phyloP scores from a whole-genome alignment of 92 coral and sea anemone species.

The Porites divaricata region DNA sequence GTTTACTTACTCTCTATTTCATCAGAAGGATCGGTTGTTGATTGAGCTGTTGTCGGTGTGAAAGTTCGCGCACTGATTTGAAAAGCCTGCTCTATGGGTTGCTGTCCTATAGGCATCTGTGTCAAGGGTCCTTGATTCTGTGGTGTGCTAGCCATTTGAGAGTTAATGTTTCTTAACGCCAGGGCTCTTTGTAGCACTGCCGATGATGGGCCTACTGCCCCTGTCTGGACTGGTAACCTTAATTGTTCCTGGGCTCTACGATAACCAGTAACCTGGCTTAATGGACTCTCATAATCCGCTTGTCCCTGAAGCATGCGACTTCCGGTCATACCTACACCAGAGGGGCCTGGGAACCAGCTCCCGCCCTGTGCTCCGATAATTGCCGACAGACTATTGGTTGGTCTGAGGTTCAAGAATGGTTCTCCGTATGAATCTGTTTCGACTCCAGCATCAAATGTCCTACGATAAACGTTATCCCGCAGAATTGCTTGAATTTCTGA shows the following conservation, averaged over 20 bases:
- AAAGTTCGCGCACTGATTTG: slow-evolving; percentile 10
- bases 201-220: background rate
- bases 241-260: slow-evolving; percentile 22
- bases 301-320: slow-evolving; percentile 45
- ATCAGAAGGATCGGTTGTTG: slow-evolving; percentile 43
- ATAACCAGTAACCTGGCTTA: background rate
- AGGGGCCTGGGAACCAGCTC: slow-evolving; percentile 66
- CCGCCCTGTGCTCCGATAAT: slow-evolving; percentile 67
- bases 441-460: slow-evolving; percentile 27
- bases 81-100: background rate
- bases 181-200: background rate
- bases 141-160: background rate
- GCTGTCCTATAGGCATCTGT: background rate
- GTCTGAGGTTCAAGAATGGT: slow-evolving; percentile 28
- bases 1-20: slow-evolving; percentile 34
- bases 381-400: slow-evolving; percentile 38
- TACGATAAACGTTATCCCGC: slow-evolving; percentile 31
- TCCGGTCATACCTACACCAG: slow-evolving; percentile 63
- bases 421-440: slow-evolving; percentile 7
- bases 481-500: slow-evolving; percentile 38
- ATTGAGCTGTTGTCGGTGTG: slow-evolving; percentile 24
- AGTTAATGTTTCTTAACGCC: background rate
- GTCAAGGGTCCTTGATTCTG: background rate
- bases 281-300: background rate
- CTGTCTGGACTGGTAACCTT: background rate